Evolutionary conservation across 2,888 invertebrate genomes (phyloP).

Genomic region (Campoplex capitator): DNA sequence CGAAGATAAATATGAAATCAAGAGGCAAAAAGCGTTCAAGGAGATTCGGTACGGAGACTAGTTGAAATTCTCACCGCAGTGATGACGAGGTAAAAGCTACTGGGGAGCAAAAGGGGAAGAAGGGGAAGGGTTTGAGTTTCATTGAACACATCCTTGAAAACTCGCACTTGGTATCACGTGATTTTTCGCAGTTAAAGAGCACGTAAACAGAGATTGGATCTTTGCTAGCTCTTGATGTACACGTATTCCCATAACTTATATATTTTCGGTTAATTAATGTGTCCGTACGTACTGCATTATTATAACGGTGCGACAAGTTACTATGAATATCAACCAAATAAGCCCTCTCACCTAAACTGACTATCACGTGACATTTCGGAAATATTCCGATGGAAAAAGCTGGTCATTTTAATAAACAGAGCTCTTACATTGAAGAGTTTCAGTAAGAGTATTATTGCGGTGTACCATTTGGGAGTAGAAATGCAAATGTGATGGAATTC

Average conservation of each 20-base stretch:
- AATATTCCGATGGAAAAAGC: neutral
- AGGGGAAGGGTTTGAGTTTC: neutral
- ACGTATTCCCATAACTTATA: neutral
- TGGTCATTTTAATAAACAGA: neutral
- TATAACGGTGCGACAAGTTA: constrained; percentile 23
- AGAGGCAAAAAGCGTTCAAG: constrained; percentile 33
- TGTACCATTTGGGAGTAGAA: neutral
- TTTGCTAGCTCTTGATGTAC: constrained; percentile 18
- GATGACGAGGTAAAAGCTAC: constrained; percentile 25
- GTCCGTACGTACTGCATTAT: constrained; percentile 42
- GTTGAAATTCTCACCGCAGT: constrained; percentile 40
- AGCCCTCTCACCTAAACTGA: constrained; percentile 46
- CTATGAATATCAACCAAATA: constrained; percentile 47
- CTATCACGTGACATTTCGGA: constrained; percentile 38
- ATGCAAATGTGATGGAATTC: neutral
- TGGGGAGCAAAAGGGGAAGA: constrained; percentile 5
- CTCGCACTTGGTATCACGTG: constrained; percentile 9
- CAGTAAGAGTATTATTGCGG: neutral
- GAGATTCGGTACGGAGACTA: constrained; percentile 30
- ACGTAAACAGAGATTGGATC: constrained; percentile 71
- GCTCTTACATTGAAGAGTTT: neutral
- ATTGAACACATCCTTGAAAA: constrained; percentile 41
- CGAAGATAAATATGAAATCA: constrained; percentile 65
- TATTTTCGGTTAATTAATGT: constrained; percentile 74
- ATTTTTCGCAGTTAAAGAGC: constrained; percentile 56